Evolutionary conservation across 30 jellyfish, hydroid and myxozoan genomes (phyloP), one percentile per base, ranked within the genome.

Genomic region (Clytia hemisphaerica): DNA sequence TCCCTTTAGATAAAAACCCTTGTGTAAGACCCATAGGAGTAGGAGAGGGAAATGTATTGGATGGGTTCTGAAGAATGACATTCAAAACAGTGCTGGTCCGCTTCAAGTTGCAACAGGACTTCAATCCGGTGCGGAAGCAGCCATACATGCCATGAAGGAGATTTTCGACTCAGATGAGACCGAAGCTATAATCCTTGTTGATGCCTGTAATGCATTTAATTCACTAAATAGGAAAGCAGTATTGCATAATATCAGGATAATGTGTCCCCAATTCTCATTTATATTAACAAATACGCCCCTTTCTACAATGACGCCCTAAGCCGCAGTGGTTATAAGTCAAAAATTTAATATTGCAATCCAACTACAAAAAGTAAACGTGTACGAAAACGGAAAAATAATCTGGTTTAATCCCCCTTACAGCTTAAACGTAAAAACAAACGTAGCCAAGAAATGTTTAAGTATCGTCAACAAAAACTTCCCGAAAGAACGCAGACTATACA

Each of bases 191-290:
- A 25, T 58, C 6, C 53, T 58, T 10, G 58, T 6, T 37, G 79
- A 66, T 40, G 79, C 79, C n/a, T 45, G 71, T 10, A 66, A 66
- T 27, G 79, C 76, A 3, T 66, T 66, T 48, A 66, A 66, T 34
- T 26, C 29, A 18, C 6, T 66, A 28, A 66, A 66, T 66, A 70
- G 71, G 15, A 66, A 63, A 35, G 69, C 29, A 4, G 28, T 63
- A 9, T 37, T 63, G 26, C 77, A 63, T 35, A 38, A 38, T 37
- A 35, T 63, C 16, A 18, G 72, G 37, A 30, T 12, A 12, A 24
- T 32, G 5, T 63, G 25, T 38, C 72, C 72, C 21, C n/a, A 9
- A 34, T 4, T 42, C 2, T 19, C 78, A 21, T 14, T 46, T 19
- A 37, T 37, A 4, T 49, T 66, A 27, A 40, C 29, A 3, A 66